These are phyloP conservation scores for Agrochola macilenta DNA, from an alignment of 2,888 invertebrate species.

Conservation along the genomic window DNA sequence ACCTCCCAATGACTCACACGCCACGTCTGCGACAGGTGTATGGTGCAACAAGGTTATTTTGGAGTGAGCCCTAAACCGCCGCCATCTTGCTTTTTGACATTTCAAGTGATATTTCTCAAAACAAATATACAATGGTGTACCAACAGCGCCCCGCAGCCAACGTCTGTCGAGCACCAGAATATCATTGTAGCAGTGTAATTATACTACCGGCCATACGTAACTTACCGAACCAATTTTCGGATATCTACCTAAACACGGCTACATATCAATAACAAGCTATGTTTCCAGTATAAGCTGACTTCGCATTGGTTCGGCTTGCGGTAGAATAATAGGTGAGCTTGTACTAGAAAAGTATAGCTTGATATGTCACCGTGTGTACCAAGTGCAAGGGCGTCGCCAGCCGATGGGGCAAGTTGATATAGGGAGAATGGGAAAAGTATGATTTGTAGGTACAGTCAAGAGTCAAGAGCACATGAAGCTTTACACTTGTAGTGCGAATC, in stretches of 20 bases:
- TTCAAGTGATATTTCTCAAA: neutral
- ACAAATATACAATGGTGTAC: neutral
- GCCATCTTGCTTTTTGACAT: neutral
- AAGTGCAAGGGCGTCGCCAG: too few species aligned
- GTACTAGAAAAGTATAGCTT: neutral
- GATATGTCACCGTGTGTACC: neutral
- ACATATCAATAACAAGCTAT: too few species aligned
- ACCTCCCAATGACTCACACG: slow-evolving; percentile 81
- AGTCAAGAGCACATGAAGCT: too few species aligned
- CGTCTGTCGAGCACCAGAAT: neutral
- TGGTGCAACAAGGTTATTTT: neutral
- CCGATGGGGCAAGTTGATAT: too few species aligned
- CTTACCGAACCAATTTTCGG: neutral
- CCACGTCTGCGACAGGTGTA: slow-evolving; percentile 73
- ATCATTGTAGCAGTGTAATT: neutral
- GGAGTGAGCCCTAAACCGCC: neutral
- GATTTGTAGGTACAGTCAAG: too few species aligned
- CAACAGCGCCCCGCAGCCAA: neutral
- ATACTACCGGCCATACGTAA: neutral
- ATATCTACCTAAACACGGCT: neutral
- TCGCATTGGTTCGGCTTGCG: neutral
- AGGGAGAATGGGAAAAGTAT: too few species aligned
- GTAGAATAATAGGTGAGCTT: neutral
- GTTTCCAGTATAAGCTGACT: too few species aligned
- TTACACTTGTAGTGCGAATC: too few species aligned